Conservation (phyloP, 2,113 vertebrate species). For the Apistogramma diplotaenia region DNA sequence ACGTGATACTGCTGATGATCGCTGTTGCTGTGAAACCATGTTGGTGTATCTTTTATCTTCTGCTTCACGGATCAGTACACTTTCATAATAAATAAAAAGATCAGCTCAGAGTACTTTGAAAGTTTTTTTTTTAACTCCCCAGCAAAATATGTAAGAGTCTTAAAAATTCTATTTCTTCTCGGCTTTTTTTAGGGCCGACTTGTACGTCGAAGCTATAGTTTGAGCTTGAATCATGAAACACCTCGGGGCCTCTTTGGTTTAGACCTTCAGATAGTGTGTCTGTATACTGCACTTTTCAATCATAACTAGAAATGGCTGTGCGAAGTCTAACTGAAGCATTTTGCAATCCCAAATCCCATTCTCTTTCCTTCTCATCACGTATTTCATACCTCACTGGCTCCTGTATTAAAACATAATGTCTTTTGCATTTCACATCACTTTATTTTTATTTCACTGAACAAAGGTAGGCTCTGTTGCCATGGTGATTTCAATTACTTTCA, state of each 20-base stretch:
- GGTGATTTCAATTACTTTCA: constrained; percentile 62
- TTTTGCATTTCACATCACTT: constrained; percentile 57
- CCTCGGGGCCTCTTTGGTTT: constrained; percentile 9
- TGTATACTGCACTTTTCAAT: constrained; percentile 46
- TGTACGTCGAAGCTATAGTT: constrained; percentile 19
- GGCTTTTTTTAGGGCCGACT: constrained; percentile 1
- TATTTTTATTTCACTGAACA: constrained; percentile 63
- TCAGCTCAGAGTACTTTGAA: constrained; percentile 9
- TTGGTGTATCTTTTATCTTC: constrained; percentile 27
- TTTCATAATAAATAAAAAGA: constrained; percentile 52
- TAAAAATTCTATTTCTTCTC: constrained; percentile 35
- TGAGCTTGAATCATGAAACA: constrained; percentile 40
- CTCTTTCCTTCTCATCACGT: constrained; percentile 44
- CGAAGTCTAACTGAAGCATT: constrained; percentile 37
- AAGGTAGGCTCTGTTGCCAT: constrained; percentile 62
- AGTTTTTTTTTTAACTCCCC: background rate
- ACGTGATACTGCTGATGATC: background rate
- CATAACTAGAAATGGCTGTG: constrained; percentile 46
- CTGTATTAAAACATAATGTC: constrained; percentile 65
- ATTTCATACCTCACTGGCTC: constrained; percentile 63
- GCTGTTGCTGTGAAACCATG: background rate
- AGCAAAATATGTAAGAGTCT: constrained; percentile 40
- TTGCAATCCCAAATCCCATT: constrained; percentile 52
- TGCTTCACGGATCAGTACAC: constrained; percentile 13
- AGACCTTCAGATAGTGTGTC: background rate